Evolutionary conservation across 2,797 vertebrate species (phyloP), one percentile per base, ranked within the genome.

Genomic region (Propithecus deckenii): DNA sequence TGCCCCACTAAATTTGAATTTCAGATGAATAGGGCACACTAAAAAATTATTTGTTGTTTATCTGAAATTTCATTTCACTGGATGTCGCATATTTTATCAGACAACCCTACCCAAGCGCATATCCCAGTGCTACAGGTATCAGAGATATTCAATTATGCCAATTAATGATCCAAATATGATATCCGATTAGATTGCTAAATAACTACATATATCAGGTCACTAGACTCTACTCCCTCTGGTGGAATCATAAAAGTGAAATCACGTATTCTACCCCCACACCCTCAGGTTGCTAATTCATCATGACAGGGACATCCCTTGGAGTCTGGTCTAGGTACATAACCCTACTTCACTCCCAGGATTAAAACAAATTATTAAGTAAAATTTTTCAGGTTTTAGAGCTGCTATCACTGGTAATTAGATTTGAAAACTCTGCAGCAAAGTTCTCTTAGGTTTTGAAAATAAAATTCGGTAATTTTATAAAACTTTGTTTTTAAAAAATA

Each of bases 331-430:
- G 10, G 2, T 63, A 10, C 28, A 61, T 2, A 75, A 46, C 8
- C 7, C n/a, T 91, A 74, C 28, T 61, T 55, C 14, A 69, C 35
- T 61, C 48, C 12, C 63, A 94, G 74, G 6, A 90, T 79, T 46
- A 94, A 95, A 91, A 87, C 65, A 52, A 75, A 71, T 52, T n/a
- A 43, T 67, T 55, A 79, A 78, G 41, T 79, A 84, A 78, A 91
- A 28, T 28, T 87, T 90, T 87, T 12, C 38, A 46, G 43, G 9
- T 65, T 84, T 87, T 90, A 79, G 38, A 87, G 61, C 61, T 86
- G 25, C 13, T 57, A 71, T 63, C 46, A 78, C 18, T 71, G 15
- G 28, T 78, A 80, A 86, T 83, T 95, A 59, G 35, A 79, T 84
- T 61, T 86, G 43, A 95, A 86, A 94, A 72, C 55, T 83, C 46